Base-by-base conservation (phyloP, 2,888 invertebrate species). In the Athetis lepigone region DNA sequence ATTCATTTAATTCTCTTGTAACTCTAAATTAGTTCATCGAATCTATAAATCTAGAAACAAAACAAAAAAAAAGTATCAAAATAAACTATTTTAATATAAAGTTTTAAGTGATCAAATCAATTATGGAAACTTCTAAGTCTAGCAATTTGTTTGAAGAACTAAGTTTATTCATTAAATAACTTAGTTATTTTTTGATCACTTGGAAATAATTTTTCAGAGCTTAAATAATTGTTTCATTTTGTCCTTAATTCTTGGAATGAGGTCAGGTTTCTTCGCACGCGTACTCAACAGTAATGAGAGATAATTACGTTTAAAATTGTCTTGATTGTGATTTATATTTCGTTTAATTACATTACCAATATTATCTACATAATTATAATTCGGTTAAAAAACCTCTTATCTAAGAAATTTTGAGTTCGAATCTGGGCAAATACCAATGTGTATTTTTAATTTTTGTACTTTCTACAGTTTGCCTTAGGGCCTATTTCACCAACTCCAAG, bases 121-220 rank as follows among this genome's bases (percentile, higher is more conserved):
- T 70, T 69, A 69, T 16, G 27, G 16, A 70, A 33, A 55, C 43
- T 21, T 36, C 33, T 21, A 39, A 69, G 70, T 46, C 45, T 42
- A 55, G 39, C 49, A 69, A 75, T 55, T 70, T 69, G 45, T 75
- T 59, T 69, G 46, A 29, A 54, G 18, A 18, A 51, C 25, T 51
- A 69, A 75, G 70, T 75, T 75, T 60, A 27, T 70, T 75, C 7
- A 75, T 75, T 70, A 55, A 46, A 46, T 54, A 18, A 75, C 25
- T 59, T 54, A 37, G 27, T 65, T 50, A 8, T 9, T 9, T 39
- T 73, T 55, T 67, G 45, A 58, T 54, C 21, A 23, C 29, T 68
- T 58, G 8, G 19, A 50, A 40, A 59, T 54, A 33, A 51, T 45
- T 55, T 45, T 61, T 55, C 33, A 19, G 29, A 11, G 7, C 67